phyloP scores from a whole-genome alignment of 2,888 invertebrate species.

The Agrochola circellaris region DNA sequence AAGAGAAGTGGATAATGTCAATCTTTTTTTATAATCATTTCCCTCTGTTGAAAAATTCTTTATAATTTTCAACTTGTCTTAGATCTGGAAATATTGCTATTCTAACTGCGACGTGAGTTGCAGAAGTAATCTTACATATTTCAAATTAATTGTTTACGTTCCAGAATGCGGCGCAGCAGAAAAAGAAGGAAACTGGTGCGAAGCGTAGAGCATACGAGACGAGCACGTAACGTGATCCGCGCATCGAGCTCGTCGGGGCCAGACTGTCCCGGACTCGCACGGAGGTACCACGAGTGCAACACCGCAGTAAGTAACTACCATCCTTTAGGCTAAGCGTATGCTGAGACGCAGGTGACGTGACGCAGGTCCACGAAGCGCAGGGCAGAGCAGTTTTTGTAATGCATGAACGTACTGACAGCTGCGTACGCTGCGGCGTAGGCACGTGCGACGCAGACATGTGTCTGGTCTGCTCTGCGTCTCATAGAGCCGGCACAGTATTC shows the following conservation, averaged over 20 bases:
- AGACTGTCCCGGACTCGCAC: conserved; percentile 94
- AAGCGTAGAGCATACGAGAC: conserved; percentile 74
- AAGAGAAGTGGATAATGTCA: background rate
- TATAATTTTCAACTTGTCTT: background rate
- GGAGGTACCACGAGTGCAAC: conserved; percentile 95
- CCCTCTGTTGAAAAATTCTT: background rate
- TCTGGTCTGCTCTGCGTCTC: too few species aligned
- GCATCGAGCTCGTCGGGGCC: conserved; percentile 71
- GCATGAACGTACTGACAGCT: too few species aligned
- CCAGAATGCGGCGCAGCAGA: conserved; percentile 87
- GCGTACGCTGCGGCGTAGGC: too few species aligned
- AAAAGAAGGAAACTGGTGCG: conserved; percentile 86
- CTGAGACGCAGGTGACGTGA: too few species aligned
- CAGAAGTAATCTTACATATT: background rate
- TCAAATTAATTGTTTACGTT: conserved; percentile 62
- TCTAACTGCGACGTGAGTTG: background rate
- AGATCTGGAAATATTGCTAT: background rate
- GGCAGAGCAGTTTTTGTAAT: too few species aligned
- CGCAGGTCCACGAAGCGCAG: too few species aligned
- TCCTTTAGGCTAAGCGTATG: background rate
- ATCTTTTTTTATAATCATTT: background rate
- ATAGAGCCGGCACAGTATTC: too few species aligned
- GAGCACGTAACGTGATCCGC: conserved; percentile 71
- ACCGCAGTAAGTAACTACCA: conserved; percentile 91
- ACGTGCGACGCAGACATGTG: too few species aligned